Evolutionary conservation across 2,888 invertebrate species (phyloP).

Genomic region (Prosapia bicincta): DNA sequence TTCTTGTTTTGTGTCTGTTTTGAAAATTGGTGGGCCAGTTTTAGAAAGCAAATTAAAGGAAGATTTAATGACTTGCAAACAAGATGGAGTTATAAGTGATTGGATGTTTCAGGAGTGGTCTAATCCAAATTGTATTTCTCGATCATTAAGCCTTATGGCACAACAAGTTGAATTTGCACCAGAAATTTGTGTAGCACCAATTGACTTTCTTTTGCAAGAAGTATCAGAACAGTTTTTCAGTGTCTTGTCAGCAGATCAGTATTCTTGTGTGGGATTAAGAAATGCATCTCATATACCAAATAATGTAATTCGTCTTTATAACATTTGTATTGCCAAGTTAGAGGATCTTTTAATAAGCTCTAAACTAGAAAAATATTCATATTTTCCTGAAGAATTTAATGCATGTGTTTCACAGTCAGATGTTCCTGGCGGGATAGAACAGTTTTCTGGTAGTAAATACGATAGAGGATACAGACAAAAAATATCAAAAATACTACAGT

Average conservation of each 20-base stretch:
- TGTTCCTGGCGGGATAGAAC: slow-evolving; percentile 13
- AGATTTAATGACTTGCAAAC: slow-evolving; percentile 12
- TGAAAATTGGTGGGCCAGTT: slow-evolving; percentile 16
- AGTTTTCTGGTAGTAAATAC: slow-evolving; percentile 5
- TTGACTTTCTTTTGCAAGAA: slow-evolving; percentile 22
- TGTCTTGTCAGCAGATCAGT: slow-evolving; percentile 28
- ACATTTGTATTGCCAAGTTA: slow-evolving; percentile 61
- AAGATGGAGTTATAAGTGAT: slow-evolving; percentile 8
- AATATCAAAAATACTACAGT: slow-evolving; percentile 15
- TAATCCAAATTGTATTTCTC: slow-evolving; percentile 21
- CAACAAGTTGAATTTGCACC: slow-evolving; percentile 21
- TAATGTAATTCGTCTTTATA: slow-evolving; percentile 61
- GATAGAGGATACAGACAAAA: slow-evolving; percentile 12
- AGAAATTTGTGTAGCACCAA: slow-evolving; percentile 19
- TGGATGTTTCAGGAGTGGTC: slow-evolving; percentile 25
- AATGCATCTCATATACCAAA: slow-evolving; percentile 54
- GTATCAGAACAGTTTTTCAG: slow-evolving; percentile 31
- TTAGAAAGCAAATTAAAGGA: slow-evolving; percentile 11
- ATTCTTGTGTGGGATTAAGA: slow-evolving; percentile 23
- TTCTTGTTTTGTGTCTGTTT: slow-evolving; percentile 9
- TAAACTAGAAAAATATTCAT: slow-evolving; percentile 29
- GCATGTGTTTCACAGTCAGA: background rate
- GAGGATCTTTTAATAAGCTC: slow-evolving; percentile 50
- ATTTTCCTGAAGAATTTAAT: slow-evolving; percentile 33
- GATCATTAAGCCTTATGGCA: slow-evolving; percentile 24